These are phyloP conservation scores for Petrocephalus sullivani DNA, from an alignment of 2,797 vertebrate species.

Conservation along the genomic window DNA sequence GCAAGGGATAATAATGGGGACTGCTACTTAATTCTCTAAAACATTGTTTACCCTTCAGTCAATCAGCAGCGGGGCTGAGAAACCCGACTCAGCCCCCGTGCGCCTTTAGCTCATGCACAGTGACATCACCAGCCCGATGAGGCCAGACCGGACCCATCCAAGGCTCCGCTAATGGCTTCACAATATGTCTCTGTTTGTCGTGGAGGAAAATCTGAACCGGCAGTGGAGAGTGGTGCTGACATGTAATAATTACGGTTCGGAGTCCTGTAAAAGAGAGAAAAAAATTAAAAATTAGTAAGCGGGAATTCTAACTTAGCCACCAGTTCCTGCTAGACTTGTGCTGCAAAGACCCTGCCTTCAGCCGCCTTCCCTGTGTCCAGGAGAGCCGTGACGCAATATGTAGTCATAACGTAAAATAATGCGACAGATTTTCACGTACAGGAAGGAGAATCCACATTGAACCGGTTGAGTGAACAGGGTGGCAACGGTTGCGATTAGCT, in stretches of 20 bases:
- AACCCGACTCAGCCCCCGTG: background rate
- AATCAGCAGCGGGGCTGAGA: background rate
- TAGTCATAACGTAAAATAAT: background rate
- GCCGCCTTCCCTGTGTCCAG: background rate
- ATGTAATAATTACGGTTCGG: constrained; percentile 7
- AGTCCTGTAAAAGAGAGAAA: background rate
- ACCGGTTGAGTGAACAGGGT: background rate
- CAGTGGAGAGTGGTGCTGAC: constrained; percentile 2
- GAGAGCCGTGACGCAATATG: background rate
- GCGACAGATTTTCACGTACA: background rate
- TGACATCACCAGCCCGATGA: constrained; percentile 58
- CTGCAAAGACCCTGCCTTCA: background rate
- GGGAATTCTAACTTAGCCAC: background rate
- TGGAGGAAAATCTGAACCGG: constrained; percentile 35
- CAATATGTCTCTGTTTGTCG: constrained; percentile 44
- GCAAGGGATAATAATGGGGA: background rate
- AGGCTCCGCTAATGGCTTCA: constrained; percentile 42
- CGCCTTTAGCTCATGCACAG: constrained; percentile 38
- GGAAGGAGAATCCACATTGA: background rate
- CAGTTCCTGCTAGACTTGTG: background rate
- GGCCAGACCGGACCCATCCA: constrained; percentile 50
- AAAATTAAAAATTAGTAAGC: background rate
- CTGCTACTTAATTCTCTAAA: constrained; percentile 22
- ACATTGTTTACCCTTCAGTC: background rate
- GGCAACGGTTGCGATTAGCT: background rate